Evolutionary conservation across 2,888 invertebrate genomes (phyloP), one percentile per base, ranked within the genome.

Genomic region (Drosophila birchii): DNA sequence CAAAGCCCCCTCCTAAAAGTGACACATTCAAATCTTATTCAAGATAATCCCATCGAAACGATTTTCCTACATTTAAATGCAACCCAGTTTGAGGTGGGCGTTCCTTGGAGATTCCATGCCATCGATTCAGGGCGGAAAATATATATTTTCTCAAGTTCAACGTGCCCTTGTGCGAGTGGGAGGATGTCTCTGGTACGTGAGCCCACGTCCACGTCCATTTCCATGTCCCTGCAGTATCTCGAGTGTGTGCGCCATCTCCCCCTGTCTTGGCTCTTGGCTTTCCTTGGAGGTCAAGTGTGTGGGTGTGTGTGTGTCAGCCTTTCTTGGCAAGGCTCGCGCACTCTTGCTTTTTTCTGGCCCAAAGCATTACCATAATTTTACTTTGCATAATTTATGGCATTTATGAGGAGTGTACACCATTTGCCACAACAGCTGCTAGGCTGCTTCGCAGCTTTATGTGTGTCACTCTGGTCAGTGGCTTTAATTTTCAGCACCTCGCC

Each of bases 71-170:
- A 16, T 62, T 62, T 5, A 44, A n/a, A 32, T 56, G 36, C 7
- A n/a, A 49, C 41, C 34, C 11, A 18, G 47, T 60, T 60, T 39
- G n/a, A 55, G 29, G 34, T 36, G 51, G 16, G 34, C 23, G 44
- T 41, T 56, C 26, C 26, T 34, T 34, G 36, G 11, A 43, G 26
- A 62, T 53, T 55, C 54, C n/a, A n/a, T 23, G 44, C 23, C 73
- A 73, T 51, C 51, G 59, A 55, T 64, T 59, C 8, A 11, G 20
- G 16, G 23, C 51, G 51, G 9, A 34, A 53, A 53, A 43, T 59
- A 38, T 63, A 36, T 43, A 59, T 70, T 38, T 55, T 60, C 73
- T 79, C 89, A 87, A 87, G 87, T 87, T 89, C 87, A 89, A 84
- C 83, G 60, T 78, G 86, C 87, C 85, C 78, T 88, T 78, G 49